Evolutionary conservation across 2,113 vertebrate genomes (phyloP).

Genomic region (Nycticorax nycticorax): DNA sequence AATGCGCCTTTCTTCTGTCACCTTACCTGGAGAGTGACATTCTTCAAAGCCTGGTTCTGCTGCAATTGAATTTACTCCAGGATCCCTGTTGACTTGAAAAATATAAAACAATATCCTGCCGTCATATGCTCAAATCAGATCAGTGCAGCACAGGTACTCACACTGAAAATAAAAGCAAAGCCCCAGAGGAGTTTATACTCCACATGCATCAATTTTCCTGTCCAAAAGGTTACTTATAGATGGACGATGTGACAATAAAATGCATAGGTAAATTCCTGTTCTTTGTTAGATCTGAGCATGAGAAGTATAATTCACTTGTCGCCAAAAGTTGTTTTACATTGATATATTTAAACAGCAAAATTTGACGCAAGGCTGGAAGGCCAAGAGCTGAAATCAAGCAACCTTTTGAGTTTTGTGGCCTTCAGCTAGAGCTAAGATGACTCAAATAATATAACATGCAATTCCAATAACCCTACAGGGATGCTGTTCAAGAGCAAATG

Average conservation of each 20-base stretch:
- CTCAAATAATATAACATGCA: conserved; percentile 25
- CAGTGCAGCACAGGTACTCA: background rate
- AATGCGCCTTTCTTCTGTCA: background rate
- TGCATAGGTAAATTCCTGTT: background rate
- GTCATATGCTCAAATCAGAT: background rate
- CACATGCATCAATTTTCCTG: background rate
- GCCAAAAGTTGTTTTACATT: background rate
- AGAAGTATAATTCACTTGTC: background rate
- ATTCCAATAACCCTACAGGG: conserved; percentile 33
- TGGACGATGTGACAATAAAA: background rate
- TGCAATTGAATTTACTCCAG: background rate
- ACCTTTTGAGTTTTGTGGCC: background rate
- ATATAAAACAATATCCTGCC: background rate
- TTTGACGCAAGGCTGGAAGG: background rate
- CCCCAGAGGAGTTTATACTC: background rate
- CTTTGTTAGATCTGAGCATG: background rate
- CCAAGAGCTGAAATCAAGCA: background rate
- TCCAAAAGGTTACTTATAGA: background rate
- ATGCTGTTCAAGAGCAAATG: conserved; percentile 4
- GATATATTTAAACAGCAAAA: background rate
- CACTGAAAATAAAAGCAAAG: background rate
- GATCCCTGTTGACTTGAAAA: background rate
- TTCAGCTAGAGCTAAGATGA: conserved; percentile 14
- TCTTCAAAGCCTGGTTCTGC: background rate
- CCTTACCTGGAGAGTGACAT: background rate